Evolutionary conservation across 1,140 invertebrate genomes (phyloP).

Genomic region (Atta texana): DNA sequence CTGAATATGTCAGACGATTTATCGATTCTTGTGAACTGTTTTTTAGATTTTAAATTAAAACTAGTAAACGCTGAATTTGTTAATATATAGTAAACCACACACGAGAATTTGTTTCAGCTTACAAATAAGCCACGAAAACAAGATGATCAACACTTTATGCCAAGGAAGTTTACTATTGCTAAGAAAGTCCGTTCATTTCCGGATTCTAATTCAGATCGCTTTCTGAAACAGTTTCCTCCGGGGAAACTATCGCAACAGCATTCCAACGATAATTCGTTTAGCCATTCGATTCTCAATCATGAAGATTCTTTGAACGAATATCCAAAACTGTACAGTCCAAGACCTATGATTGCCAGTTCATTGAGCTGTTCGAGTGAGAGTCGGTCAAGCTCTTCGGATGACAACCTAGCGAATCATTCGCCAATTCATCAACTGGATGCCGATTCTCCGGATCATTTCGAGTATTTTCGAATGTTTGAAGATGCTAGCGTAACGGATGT

Average conservation of each 20-base stretch:
- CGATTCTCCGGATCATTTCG: not conserved
- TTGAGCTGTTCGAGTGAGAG: constrained; percentile 10
- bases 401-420: constrained; percentile 7
- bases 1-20: not conserved
- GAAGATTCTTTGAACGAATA: not conserved
- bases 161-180: not conserved
- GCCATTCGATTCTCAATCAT: not conserved
- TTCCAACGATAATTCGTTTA: not conserved
- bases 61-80: not conserved
- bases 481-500: not conserved
- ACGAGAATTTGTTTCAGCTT: constrained; percentile 15
- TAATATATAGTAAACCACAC: not conserved
- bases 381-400: not conserved
- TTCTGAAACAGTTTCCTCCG: not conserved
- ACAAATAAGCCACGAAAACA: constrained; percentile 24
- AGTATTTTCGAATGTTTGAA: constrained; percentile 26
- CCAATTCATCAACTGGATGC: constrained; percentile 24
- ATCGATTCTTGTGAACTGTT: not conserved
- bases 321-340: not conserved
- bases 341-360: not conserved
- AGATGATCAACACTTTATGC: constrained; percentile 9
- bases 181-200: not conserved
- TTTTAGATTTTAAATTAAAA: not conserved
- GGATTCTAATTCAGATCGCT: not conserved
- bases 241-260: not conserved